Conservation (phyloP, 2,113 vertebrate genomes). For the Brachionichthys hirsutus region DNA sequence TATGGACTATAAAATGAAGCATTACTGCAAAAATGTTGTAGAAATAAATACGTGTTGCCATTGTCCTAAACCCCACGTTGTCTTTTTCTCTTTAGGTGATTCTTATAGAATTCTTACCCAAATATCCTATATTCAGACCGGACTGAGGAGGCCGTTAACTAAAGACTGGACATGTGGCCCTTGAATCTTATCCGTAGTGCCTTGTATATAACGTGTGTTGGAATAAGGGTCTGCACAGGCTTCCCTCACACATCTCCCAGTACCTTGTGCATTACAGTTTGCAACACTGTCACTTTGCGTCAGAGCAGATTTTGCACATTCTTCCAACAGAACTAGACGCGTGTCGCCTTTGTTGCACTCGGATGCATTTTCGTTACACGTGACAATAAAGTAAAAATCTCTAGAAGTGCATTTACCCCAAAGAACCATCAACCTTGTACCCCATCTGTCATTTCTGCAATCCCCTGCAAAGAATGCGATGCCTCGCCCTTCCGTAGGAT, state of each 20-base stretch:
- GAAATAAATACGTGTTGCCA: background rate
- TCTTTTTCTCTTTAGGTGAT: slow-evolving; percentile 86
- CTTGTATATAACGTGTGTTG: slow-evolving; percentile 91
- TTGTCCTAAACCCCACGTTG: background rate
- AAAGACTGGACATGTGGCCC: slow-evolving; percentile 77
- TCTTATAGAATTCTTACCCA: slow-evolving; percentile 99
- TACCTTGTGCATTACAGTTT: slow-evolving; percentile 76
- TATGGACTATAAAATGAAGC: background rate
- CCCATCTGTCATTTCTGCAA: slow-evolving; percentile 48
- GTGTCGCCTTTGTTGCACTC: slow-evolving; percentile 85
- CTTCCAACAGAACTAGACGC: slow-evolving; percentile 77
- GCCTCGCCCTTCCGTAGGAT: slow-evolving; percentile 74
- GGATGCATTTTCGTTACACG: slow-evolving; percentile 72
- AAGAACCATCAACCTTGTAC: slow-evolving; percentile 59
- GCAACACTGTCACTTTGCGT: slow-evolving; percentile 83
- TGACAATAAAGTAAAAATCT: slow-evolving; percentile 57
- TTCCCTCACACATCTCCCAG: slow-evolving; percentile 68
- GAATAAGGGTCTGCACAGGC: slow-evolving; percentile 87
- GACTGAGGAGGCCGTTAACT: slow-evolving; percentile 89
- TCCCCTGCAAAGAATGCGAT: slow-evolving; percentile 68
- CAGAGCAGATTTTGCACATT: slow-evolving; percentile 96
- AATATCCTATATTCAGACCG: slow-evolving; percentile 98
- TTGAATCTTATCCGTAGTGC: slow-evolving; percentile 97
- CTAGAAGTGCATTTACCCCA: slow-evolving; percentile 80
- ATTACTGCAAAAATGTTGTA: no score